Base-by-base conservation (phyloP, 2,888 invertebrate species). In the Gymnosoma rotundatum region DNA sequence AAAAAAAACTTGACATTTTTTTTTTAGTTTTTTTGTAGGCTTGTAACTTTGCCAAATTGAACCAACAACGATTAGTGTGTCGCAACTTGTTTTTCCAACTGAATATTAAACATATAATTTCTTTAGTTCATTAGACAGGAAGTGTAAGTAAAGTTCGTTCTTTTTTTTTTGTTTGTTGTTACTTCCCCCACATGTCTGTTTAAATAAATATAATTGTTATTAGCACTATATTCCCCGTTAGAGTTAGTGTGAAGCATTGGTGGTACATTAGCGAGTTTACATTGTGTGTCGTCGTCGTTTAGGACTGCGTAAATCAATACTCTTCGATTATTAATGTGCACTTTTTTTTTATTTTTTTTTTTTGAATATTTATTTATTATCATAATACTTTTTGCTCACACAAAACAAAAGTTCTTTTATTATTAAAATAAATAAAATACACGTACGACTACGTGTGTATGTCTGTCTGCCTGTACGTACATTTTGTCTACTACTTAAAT, bases 221-320 rank as follows among this genome's bases (percentile, higher is more conserved):
- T 70, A 78, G 61, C 63, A 61, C 8, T 14, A 14, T 14, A 14
- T 50, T 48, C 18, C 64, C 25, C 48, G 10, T 32, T 60, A 48
- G 18, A 7, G 50, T 20, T 52, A 18, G 8, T 52, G 9, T 52
- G 7, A 32, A 32, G 32, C n/a, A 16, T n/a, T n/a, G 3, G 16
- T 16, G 42, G 2, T 25, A 69, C 54, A 69, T 70, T 70, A 63
- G 69, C 69, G 60, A 69, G 61, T 69, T 78, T 69, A 16, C 52
- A 38, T 54, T 78, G 69, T 61, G 38, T n/a, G n/a, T n/a, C n/a
- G n/a, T 32, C 58, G 38, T 20, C 20, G 56, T 48, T 66, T 36
- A 36, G 50, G 45, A 66, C 75, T 66, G 75, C 67, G 76, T 69
- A 69, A 69, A 78, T 78, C 78, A 61, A 78, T 70, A 78, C 42